Evolutionary conservation across 2,888 invertebrate species (phyloP).

Genomic region (Drosophila aldrichi): DNA sequence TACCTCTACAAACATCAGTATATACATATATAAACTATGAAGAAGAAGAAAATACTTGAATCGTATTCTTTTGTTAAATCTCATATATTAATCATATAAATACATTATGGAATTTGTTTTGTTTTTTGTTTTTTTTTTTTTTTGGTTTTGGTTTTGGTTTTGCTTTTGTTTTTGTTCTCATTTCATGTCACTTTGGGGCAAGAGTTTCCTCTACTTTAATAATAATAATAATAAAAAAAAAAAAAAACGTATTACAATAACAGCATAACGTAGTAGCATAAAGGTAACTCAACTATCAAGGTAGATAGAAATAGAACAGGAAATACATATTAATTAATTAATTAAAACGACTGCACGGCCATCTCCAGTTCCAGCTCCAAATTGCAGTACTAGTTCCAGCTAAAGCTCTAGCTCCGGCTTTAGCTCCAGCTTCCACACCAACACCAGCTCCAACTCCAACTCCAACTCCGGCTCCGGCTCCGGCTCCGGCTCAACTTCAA

Average conservation of each 20-base stretch:
- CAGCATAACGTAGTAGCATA: conserved; percentile 74
- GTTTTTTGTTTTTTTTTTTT: conserved; percentile 44
- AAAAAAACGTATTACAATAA: conserved; percentile 77
- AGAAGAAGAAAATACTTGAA: too few species aligned
- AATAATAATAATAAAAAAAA: conserved; percentile 72
- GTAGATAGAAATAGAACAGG: conserved; percentile 79
- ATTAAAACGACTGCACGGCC: conserved; percentile 71
- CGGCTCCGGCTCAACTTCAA: conserved; percentile 1
- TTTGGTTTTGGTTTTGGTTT: conserved; percentile 32
- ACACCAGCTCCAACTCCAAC: background rate
- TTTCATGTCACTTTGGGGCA: conserved; percentile 35
- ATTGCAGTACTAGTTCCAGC: conserved; percentile 21
- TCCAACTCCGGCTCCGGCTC: conserved; percentile 9
- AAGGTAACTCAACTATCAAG: conserved; percentile 78
- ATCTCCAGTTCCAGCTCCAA: conserved; percentile 21
- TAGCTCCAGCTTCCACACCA: conserved; percentile 6
- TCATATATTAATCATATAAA: conserved; percentile 77
- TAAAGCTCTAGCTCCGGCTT: conserved; percentile 16
- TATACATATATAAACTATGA: too few species aligned
- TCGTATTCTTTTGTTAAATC: conserved; percentile 68
- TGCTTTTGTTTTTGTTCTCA: conserved; percentile 21
- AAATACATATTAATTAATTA: conserved; percentile 77
- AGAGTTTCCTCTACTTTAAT: conserved; percentile 71
- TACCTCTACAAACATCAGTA: background rate
- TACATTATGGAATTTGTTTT: conserved; percentile 74